phyloP scores from a whole-genome alignment of 2,797 vertebrate species.

The Pseudotriccus pelzelni region DNA sequence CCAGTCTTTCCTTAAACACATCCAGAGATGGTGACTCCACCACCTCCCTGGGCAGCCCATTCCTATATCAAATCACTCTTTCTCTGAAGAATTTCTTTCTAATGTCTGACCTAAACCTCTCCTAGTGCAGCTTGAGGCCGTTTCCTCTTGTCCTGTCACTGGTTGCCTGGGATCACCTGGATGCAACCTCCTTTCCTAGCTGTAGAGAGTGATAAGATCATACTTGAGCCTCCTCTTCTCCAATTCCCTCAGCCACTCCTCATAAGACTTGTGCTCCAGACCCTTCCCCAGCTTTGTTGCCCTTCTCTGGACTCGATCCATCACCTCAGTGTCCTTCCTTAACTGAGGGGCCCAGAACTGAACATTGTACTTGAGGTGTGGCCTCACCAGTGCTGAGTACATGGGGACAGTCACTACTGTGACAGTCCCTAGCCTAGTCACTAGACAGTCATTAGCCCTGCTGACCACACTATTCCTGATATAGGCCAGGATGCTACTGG shows the following conservation, averaged over 20 bases:
- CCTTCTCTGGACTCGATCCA: not conserved
- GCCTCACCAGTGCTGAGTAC: fast-evolving
- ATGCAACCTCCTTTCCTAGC: not conserved
- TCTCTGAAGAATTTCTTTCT: not conserved
- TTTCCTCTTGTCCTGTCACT: not conserved
- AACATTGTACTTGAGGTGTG: fast-evolving
- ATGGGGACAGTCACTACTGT: not conserved
- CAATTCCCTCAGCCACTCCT: not conserved
- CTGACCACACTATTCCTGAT: fast-evolving
- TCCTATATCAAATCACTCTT: not conserved
- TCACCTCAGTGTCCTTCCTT: not conserved
- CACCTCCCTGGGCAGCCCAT: not conserved
- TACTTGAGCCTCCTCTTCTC: not conserved
- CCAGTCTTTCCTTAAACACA: not conserved
- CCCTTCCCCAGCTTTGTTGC: not conserved
- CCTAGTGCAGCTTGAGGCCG: not conserved
- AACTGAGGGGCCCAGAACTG: not conserved
- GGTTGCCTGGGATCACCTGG: not conserved
- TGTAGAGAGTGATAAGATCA: fast-evolving
- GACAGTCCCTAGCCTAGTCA: too few relatives aligned
- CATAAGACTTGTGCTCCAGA: not conserved
- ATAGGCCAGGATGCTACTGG: not conserved
- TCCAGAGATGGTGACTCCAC: not conserved
- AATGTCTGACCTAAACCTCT: not conserved
- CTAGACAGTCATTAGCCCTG: not conserved